Conservation (phyloP, 2,888 invertebrate species). For the Agrotis segetum region DNA sequence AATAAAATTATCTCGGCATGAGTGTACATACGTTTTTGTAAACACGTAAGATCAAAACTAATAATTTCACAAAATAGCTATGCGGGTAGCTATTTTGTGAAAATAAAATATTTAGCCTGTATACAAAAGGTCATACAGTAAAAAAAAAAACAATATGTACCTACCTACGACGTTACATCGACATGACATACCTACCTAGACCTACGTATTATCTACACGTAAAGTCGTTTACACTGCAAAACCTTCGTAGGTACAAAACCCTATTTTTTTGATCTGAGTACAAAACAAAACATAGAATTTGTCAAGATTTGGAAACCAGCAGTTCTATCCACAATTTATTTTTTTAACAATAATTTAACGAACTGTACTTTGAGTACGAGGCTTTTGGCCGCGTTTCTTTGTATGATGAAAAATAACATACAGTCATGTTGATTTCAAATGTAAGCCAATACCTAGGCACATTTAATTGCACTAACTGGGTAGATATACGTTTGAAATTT, state of each 20-base stretch:
- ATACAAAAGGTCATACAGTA: not conserved
- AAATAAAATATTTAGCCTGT: too few species aligned
- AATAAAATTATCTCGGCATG: not conserved
- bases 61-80: not conserved
- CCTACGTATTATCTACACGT: too few species aligned
- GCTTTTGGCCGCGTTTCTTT: conserved; percentile 26
- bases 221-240: not conserved
- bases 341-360: not conserved
- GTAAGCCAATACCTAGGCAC: conserved; percentile 15
- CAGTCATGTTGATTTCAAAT: conserved; percentile 22
- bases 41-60: conserved; percentile 1
- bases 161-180: too few species aligned
- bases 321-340: not conserved
- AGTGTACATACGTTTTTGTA: not conserved
- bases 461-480: conserved; percentile 17
- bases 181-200: too few species aligned
- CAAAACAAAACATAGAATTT: conserved; percentile 5
- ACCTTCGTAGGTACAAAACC: too few species aligned
- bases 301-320: not conserved
- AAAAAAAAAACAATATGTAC: too few species aligned
- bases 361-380: conserved; percentile 8
- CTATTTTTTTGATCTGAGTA: too few species aligned
- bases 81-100: too few species aligned
- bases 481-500: conserved; percentile 23
- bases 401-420: not conserved